A percentile compares a stretch with the other conserved stretches of the same genome.
phyloP scores from a whole-genome alignment of 2,113 vertebrate species.

The Oreochromis tanganicae region DNA sequence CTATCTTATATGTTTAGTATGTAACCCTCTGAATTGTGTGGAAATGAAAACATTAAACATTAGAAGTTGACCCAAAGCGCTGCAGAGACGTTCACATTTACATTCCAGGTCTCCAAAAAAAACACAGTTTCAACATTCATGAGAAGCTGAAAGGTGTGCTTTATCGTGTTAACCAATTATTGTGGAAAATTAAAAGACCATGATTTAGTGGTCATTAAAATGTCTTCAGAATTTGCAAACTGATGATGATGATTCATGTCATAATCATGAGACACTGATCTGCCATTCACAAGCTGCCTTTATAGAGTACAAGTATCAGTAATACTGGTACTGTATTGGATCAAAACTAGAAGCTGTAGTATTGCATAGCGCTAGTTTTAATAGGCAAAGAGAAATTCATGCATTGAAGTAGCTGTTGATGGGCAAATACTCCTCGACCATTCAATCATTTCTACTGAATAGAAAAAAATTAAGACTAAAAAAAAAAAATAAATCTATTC shows the following conservation, averaged over 20 bases:
- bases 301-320: background rate
- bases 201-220: background rate
- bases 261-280: background rate
- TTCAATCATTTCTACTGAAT: background rate
- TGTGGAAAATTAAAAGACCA: background rate
- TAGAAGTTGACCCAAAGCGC: background rate
- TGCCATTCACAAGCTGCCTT: background rate
- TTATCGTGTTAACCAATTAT: background rate
- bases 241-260: background rate
- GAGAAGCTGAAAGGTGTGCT: background rate
- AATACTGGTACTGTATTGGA: background rate
- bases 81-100: background rate
- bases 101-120: background rate
- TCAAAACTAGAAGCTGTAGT: accelerated
- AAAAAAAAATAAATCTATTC: background rate
- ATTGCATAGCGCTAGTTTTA: background rate
- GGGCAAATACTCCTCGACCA: background rate
- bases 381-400: background rate
- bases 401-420: background rate
- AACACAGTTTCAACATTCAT: background rate
- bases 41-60: background rate
- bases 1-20: background rate
- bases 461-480: background rate
- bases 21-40: background rate
- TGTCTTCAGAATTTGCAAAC: background rate